Conservation (phyloP, 2,888 invertebrate genomes). For the Drepanosiphum platanoidis region DNA sequence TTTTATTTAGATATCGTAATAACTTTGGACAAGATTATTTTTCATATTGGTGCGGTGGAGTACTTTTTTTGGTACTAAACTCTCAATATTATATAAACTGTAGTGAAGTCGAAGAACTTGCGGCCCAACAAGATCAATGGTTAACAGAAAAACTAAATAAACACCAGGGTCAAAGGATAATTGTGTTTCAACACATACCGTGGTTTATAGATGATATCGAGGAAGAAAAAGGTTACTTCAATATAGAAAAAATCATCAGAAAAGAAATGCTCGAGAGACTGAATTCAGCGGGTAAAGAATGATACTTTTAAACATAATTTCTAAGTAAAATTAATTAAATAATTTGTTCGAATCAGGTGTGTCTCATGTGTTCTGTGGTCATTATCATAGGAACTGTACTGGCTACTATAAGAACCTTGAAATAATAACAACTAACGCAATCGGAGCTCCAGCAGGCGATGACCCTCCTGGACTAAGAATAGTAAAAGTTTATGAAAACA, state of each 20-base stretch:
- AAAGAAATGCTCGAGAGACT: slow-evolving; percentile 67
- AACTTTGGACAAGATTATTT: slow-evolving; percentile 70
- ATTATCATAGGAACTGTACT: slow-evolving; percentile 69
- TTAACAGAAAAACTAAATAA: slow-evolving; percentile 67
- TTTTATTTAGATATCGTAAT: slow-evolving; percentile 64
- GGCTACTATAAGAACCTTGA: slow-evolving; percentile 68
- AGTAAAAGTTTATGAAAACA: slow-evolving; percentile 67
- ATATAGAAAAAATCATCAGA: slow-evolving; percentile 66
- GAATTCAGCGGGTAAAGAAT: slow-evolving; percentile 66
- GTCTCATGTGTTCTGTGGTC: slow-evolving; percentile 69
- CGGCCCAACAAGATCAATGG: slow-evolving; percentile 68
- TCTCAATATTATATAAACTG: slow-evolving; percentile 67
- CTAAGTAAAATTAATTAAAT: too few relatives aligned
- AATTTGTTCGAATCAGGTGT: slow-evolving; percentile 67
- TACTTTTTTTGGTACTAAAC: slow-evolving; percentile 69
- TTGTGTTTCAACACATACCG: slow-evolving; percentile 70
- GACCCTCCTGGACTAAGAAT: slow-evolving; percentile 68
- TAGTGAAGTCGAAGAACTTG: slow-evolving; percentile 65
- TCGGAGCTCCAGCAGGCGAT: slow-evolving; percentile 68
- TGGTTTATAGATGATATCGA: slow-evolving; percentile 67
- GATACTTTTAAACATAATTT: background rate
- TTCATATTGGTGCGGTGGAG: slow-evolving; percentile 69
- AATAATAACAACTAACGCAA: slow-evolving; percentile 69
- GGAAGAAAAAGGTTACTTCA: slow-evolving; percentile 67
- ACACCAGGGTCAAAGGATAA: slow-evolving; percentile 65